A percentile compares a stretch with the other conserved stretches of the same genome.
Evolutionary conservation across 2,797 vertebrate genomes (phyloP).

Genomic region (Merluccius polli): DNA sequence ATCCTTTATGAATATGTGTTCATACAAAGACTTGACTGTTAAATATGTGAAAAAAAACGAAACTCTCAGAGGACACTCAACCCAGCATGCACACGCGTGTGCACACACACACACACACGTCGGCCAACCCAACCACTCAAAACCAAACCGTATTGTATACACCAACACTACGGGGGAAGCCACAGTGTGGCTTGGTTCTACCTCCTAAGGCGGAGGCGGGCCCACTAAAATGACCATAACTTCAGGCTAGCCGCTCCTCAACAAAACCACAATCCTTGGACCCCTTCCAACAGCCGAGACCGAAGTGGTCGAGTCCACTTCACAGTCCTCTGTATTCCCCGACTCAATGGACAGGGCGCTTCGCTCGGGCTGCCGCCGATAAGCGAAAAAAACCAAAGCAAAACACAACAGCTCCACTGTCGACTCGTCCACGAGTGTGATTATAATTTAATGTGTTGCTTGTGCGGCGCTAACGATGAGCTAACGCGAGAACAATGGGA

Average conservation of each 20-base stretch:
- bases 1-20: not conserved
- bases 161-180: conserved; percentile 47
- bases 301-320: not conserved
- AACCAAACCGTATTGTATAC: conserved; percentile 27
- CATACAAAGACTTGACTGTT: not conserved
- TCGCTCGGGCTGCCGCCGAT: not conserved
- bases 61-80: not conserved
- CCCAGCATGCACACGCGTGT: conserved; percentile 14
- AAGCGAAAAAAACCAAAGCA: too few relatives aligned
- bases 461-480: conserved; percentile 53
- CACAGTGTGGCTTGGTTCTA: conserved; percentile 61
- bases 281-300: conserved; percentile 37
- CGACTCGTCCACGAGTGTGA: not conserved
- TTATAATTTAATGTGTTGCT: not conserved
- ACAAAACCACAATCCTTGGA: conserved; percentile 69
- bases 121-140: conserved; percentile 13
- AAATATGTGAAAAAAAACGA: not conserved
- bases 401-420: not conserved
- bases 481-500: conserved; percentile 56
- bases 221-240: conserved; percentile 65
- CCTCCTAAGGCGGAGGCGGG: conserved; percentile 53
- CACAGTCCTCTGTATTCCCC: not conserved
- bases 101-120: conserved; percentile 27
- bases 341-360: not conserved
- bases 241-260: conserved; percentile 58